Conservation (phyloP, 2,797 vertebrate species). For the Scomberomorus guttatus region DNA sequence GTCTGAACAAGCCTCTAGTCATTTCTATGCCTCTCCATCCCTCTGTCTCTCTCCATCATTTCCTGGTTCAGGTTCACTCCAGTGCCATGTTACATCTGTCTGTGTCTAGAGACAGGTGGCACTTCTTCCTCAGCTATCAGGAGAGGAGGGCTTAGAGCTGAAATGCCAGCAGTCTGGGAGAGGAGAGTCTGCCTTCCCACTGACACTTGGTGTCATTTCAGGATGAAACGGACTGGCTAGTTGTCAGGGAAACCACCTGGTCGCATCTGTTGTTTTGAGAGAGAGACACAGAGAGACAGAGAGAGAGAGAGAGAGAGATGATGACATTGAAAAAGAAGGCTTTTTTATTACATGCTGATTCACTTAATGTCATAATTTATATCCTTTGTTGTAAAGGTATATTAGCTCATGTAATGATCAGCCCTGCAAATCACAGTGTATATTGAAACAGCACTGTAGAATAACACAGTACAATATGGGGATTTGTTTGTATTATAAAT, state of each 20-base stretch:
- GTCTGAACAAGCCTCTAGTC: conserved; percentile 51
- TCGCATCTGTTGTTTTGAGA: conserved; percentile 58
- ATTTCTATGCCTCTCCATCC: conserved; percentile 31
- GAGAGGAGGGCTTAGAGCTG: conserved; percentile 47
- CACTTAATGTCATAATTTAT: conserved; percentile 6
- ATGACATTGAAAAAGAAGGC: conserved; percentile 23
- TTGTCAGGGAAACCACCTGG: conserved; percentile 71
- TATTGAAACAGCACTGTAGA: neutral
- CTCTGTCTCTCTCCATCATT: conserved; percentile 30
- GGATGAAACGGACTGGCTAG: conserved; percentile 51
- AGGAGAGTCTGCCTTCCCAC: conserved; percentile 40
- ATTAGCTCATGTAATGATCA: no score
- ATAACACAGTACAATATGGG: neutral
- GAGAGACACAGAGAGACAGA: conserved; percentile 14
- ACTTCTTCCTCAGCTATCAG: conserved; percentile 39
- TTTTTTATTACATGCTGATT: conserved; percentile 20
- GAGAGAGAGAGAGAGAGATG: conserved; percentile 15
- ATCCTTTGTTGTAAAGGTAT: neutral
- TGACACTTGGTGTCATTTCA: conserved; percentile 66
- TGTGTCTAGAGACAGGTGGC: conserved; percentile 67
- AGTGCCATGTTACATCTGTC: conserved; percentile 60
- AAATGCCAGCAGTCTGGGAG: conserved; percentile 65
- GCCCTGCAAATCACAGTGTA: no score
- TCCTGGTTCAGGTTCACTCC: conserved; percentile 50
- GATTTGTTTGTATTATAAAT: neutral